These are phyloP conservation scores for Dione juno DNA, from an alignment of 2,888 invertebrate genomes.

Conservation along the genomic window DNA sequence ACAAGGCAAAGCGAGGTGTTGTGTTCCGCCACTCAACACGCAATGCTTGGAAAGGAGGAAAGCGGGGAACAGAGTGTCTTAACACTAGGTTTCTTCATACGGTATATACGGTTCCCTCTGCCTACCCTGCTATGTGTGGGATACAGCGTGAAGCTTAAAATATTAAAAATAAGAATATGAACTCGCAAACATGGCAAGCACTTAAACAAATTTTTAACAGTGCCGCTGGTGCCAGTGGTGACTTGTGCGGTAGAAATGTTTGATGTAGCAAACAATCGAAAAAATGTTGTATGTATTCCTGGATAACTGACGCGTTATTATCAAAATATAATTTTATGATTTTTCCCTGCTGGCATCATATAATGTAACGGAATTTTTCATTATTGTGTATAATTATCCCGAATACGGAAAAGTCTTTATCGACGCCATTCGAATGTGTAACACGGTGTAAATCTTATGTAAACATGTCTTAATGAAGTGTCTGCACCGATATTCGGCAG, in stretches of 20 bases:
- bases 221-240: too few relatives aligned
- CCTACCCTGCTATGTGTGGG: too few relatives aligned
- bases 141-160: too few relatives aligned
- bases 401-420: conserved; percentile 36
- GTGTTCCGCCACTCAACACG: too few relatives aligned
- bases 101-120: too few relatives aligned
- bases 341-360: conserved; percentile 23
- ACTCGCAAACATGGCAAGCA: too few relatives aligned
- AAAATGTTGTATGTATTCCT: not conserved
- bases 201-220: too few relatives aligned
- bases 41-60: too few relatives aligned
- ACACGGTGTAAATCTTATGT: conserved; percentile 42
- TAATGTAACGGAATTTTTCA: conserved; percentile 12
- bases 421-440: conserved; percentile 30
- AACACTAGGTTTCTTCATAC: too few relatives aligned
- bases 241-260: conserved; percentile 19
- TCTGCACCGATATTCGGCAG: conserved; percentile 53
- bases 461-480: conserved; percentile 55
- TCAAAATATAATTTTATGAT: conserved; percentile 31
- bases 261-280: conserved; percentile 8
- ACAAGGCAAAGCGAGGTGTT: too few relatives aligned
- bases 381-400: conserved; percentile 26
- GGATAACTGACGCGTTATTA: conserved; percentile 17
- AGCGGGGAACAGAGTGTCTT: too few relatives aligned
- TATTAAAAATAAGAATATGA: too few relatives aligned